Percentiles rank a stretch among this genome's conserved stretches.
Conservation (phyloP, 2,113 vertebrate genomes). For the Eptesicus fuscus region DNA sequence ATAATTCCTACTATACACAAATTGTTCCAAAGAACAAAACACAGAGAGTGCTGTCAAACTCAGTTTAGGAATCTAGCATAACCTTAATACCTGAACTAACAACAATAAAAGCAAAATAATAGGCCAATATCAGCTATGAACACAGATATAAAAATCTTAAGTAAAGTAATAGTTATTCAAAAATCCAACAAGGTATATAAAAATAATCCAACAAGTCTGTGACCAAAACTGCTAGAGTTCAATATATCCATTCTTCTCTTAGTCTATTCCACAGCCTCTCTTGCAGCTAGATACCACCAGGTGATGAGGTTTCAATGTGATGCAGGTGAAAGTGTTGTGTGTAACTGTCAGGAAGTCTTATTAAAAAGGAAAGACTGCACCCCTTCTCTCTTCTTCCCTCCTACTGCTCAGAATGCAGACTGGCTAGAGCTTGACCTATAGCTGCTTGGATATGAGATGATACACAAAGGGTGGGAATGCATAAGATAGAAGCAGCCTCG, state of each 20-base stretch:
- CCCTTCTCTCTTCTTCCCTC: background rate
- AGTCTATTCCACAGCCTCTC: background rate
- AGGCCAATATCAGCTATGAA: background rate
- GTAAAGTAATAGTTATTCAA: background rate
- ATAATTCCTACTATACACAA: conserved; percentile 12
- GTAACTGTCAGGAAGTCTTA: background rate
- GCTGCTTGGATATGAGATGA: background rate
- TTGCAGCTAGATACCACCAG: background rate
- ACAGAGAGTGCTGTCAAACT: background rate
- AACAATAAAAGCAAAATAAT: background rate
- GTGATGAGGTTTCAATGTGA: background rate
- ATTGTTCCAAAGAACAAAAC: conserved; percentile 36
- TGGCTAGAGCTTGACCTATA: background rate
- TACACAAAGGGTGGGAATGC: background rate
- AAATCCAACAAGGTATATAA: background rate
- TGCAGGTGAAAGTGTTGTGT: background rate
- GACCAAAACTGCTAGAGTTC: background rate
- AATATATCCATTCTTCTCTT: background rate
- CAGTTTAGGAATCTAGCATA: background rate
- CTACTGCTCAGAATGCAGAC: background rate
- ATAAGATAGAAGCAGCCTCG: background rate
- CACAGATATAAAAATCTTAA: conserved; percentile 24
- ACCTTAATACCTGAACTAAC: background rate
- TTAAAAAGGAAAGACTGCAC: background rate
- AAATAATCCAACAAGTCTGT: conserved; percentile 4